Percentiles rank a stretch among this genome's conserved stretches.
Evolutionary conservation across 2,113 vertebrate genomes (phyloP).

Genomic region (Gymnobelideus leadbeateri): DNA sequence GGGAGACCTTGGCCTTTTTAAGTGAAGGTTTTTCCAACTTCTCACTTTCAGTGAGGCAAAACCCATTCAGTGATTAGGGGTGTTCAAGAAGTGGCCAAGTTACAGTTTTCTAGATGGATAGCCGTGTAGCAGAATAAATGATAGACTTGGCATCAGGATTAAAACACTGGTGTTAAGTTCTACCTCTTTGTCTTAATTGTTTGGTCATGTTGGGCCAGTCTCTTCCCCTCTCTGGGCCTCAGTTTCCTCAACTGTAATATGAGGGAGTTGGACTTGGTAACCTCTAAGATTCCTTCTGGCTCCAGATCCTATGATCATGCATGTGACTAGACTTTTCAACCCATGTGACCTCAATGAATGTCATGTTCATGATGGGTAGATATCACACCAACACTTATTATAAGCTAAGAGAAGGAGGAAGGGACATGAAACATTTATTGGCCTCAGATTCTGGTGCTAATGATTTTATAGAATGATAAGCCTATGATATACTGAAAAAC

Average conservation of each 20-base stretch:
- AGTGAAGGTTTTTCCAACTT: too few relatives aligned
- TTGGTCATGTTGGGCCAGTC: neutral
- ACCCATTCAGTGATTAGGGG: too few relatives aligned
- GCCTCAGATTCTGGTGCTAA: conserved; percentile 29
- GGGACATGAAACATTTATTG: neutral
- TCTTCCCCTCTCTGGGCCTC: neutral
- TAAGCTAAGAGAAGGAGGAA: neutral
- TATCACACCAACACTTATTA: neutral
- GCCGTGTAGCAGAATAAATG: neutral
- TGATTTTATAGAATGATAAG: neutral
- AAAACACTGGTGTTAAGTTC: neutral
- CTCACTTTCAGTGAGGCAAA: too few relatives aligned
- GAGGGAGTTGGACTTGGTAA: neutral
- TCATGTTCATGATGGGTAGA: neutral
- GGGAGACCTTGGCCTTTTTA: too few relatives aligned
- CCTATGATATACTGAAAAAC: neutral
- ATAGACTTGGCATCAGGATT: neutral
- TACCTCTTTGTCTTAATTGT: neutral
- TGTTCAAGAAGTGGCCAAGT: too few relatives aligned
- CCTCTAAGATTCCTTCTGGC: neutral
- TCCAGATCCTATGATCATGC: neutral
- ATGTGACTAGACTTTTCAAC: neutral
- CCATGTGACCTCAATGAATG: neutral
- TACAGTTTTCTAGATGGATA: neutral
- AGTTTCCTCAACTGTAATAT: neutral